phyloP scores from a whole-genome alignment of 2,888 invertebrate species.

The Desoria tigrina region DNA sequence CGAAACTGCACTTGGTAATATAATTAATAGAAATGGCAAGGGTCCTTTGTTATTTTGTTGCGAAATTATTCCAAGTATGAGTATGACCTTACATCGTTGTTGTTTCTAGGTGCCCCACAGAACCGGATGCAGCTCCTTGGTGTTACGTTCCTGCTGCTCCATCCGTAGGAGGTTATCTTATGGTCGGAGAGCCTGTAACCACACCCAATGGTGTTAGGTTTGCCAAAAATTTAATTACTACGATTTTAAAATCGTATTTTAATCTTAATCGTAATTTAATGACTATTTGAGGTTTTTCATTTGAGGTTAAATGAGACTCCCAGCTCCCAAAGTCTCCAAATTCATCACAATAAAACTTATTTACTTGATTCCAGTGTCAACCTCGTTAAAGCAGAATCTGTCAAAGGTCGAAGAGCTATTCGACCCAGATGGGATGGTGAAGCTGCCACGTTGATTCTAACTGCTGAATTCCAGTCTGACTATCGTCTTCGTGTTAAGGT shows the following conservation, averaged over 20 bases:
- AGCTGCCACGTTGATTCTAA: constrained; percentile 31
- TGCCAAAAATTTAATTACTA: background rate
- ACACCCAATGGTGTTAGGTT: constrained; percentile 39
- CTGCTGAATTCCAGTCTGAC: constrained; percentile 42
- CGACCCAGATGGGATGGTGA: constrained; percentile 32
- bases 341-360: background rate
- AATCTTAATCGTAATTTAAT: no score
- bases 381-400: constrained; percentile 13
- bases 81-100: no score
- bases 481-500: constrained; percentile 46
- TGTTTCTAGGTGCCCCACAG: constrained; percentile 9
- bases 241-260: no score
- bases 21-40: background rate
- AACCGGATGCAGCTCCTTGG: constrained; percentile 23
- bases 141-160: constrained; percentile 27
- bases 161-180: constrained; percentile 33
- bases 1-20: constrained; percentile 29
- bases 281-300: no score
- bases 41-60: no score
- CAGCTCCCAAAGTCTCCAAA: no score
- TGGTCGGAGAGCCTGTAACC: constrained; percentile 36
- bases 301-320: no score
- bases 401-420: background rate
- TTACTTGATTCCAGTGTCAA: constrained; percentile 22
- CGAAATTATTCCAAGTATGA: no score